Evolutionary conservation across 2,888 invertebrate species (phyloP).

Genomic region (Cyclophora albipunctata): DNA sequence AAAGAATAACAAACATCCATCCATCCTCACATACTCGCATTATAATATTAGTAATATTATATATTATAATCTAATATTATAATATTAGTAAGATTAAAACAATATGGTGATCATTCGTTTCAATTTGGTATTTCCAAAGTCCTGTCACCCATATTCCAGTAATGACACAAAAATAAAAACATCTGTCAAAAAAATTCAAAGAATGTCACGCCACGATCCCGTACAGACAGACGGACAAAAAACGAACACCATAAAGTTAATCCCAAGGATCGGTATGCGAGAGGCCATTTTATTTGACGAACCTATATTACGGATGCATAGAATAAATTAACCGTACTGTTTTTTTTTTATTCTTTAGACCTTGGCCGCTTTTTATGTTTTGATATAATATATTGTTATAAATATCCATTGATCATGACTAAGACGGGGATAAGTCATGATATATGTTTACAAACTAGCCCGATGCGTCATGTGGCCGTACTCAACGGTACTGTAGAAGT

Average conservation of each 20-base stretch:
- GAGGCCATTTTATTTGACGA: slow-evolving; percentile 17
- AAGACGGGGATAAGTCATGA: no score
- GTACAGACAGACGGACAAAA: slow-evolving; percentile 13
- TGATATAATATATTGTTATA: background rate
- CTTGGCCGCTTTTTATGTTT: slow-evolving; percentile 8
- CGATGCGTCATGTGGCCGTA: background rate
- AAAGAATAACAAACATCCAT: no score
- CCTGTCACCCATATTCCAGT: background rate
- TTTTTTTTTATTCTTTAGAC: slow-evolving; percentile 16
- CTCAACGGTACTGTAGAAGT: no score
- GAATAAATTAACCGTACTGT: slow-evolving; percentile 17
- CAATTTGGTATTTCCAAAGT: no score
- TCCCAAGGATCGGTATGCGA: slow-evolving; percentile 33
- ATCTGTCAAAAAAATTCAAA: slow-evolving; percentile 5
- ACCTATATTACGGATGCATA: slow-evolving; percentile 18
- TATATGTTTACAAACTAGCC: background rate
- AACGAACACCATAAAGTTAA: slow-evolving; percentile 16
- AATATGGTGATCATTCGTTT: no score
- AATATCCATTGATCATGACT: background rate
- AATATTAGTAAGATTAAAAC: no score
- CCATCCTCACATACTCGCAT: no score
- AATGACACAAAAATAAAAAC: slow-evolving; percentile 1
- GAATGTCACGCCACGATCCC: slow-evolving; percentile 11
- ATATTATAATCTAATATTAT: no score
- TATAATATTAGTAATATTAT: no score